phyloP scores from a whole-genome alignment of 2,113 vertebrate species.

The Gobio gobio region DNA sequence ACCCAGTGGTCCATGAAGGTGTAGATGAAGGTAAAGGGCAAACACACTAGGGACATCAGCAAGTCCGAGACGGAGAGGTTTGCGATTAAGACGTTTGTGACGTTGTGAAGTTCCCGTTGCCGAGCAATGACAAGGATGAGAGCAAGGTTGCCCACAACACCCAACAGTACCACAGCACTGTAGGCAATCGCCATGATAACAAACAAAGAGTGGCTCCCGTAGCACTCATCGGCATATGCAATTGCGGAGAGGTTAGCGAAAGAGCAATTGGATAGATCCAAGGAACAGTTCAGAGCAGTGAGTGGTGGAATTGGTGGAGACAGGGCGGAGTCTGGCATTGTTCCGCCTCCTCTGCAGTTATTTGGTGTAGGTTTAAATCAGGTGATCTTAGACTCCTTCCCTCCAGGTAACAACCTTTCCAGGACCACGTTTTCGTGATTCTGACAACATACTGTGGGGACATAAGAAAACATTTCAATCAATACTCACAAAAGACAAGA shows the following conservation, averaged over 20 bases:
- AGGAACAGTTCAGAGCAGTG: constrained; percentile 57
- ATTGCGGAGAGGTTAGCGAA: constrained; percentile 48
- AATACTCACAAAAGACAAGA: constrained; percentile 20
- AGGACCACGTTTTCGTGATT: constrained; percentile 11
- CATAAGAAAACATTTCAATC: constrained; percentile 29
- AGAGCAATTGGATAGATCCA: constrained; percentile 49
- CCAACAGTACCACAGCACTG: constrained; percentile 83
- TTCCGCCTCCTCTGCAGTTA: neutral
- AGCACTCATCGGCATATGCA: constrained; percentile 56
- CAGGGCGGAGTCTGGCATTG: constrained; percentile 49
- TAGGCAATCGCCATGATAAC: constrained; percentile 84
- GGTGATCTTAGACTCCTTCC: constrained; percentile 21
- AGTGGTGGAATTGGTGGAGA: constrained; percentile 46
- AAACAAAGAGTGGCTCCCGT: constrained; percentile 55
- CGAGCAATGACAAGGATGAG: constrained; percentile 84
- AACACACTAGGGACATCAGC: constrained; percentile 84
- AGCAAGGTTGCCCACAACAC: constrained; percentile 84
- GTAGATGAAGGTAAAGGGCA: constrained; percentile 88
- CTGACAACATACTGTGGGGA: neutral
- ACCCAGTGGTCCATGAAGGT: constrained; percentile 91
- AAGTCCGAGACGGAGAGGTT: constrained; percentile 89
- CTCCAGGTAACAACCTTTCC: neutral
- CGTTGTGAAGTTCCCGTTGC: constrained; percentile 88
- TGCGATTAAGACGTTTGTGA: constrained; percentile 88
- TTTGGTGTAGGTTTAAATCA: neutral